Evolutionary conservation across 2,888 invertebrate species (phyloP), one percentile per base, ranked within the genome.

Genomic region (Caenorhabditis imperialis): DNA sequence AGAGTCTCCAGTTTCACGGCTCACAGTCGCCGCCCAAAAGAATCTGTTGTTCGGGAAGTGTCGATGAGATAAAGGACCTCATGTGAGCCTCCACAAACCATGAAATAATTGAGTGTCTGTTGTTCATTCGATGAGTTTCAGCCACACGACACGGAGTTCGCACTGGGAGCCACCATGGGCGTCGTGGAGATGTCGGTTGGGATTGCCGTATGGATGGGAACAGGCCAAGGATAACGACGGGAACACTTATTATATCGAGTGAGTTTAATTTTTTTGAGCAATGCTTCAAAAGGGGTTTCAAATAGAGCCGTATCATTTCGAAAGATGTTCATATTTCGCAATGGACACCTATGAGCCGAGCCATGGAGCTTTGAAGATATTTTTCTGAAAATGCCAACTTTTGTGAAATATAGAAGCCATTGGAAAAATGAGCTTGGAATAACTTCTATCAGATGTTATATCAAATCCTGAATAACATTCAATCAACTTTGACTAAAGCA

Each of bases 171-270:
- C 95, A 0, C 94, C 95, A 3, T 92, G 92, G 23, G 94, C 94
- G 88, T 92, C 92, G 86, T 95, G 95, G 95, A 87, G 89, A 37
- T 91, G 92, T 65, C 84, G 74, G 50, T 79, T 86, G 6, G 88
- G 92, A 48, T 90, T 95, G 67, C 94, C 95, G 0, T 95, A 93
- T 88, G 95, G 95, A 14, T 95, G 95, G 94, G 95, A 95, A 89
- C 92, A 93, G 87, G 95, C 94, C 23, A 90, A 93, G 76, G 95
- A 95, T 89, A 85, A 92, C 92, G 86, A 92, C 88, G 93, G 94
- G 76, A 91, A 94, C 84, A 92, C 93, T 74, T 94, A 94, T 90
- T 95, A 93, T 91, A 94, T 94, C 93, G 94, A 95, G 94, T 94
- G 90, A 92, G 94, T 88, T 38, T 12, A 30, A 7, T 30, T 30